Percentiles rank a stretch among this genome's conserved stretches.
phyloP scores from a whole-genome alignment of 2,113 vertebrate genomes.

The Petroica traversi region DNA sequence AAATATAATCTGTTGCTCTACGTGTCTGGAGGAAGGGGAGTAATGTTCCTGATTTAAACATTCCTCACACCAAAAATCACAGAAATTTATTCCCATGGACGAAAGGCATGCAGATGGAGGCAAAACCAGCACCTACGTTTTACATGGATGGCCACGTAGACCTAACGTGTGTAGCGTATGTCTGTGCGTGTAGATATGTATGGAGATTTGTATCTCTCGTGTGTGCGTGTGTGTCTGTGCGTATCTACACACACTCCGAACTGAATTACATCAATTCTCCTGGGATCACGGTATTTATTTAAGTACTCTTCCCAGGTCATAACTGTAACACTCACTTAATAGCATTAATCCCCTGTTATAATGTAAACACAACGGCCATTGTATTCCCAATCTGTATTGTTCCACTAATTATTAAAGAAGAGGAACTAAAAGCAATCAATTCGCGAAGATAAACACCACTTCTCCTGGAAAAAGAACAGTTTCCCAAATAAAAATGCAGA shows the following conservation, averaged over 20 bases:
- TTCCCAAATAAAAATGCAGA: constrained; percentile 11
- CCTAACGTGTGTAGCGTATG: neutral
- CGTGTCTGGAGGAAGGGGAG: neutral
- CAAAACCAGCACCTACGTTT: neutral
- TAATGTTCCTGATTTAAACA: neutral
- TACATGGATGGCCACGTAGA: neutral
- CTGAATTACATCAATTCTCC: neutral
- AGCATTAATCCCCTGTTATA: constrained; percentile 63
- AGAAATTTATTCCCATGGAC: neutral
- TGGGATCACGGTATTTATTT: constrained; percentile 30
- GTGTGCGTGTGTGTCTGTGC: neutral
- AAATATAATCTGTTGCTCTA: neutral
- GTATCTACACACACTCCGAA: neutral
- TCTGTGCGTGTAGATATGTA: neutral
- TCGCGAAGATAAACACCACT: neutral
- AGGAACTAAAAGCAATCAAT: constrained; percentile 30
- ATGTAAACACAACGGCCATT: constrained; percentile 42
- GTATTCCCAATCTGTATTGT: constrained; percentile 49
- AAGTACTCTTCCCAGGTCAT: constrained; percentile 32
- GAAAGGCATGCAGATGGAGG: neutral
- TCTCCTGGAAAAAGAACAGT: neutral
- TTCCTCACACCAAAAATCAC: neutral
- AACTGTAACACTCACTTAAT: constrained; percentile 53
- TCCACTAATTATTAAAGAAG: constrained; percentile 61
- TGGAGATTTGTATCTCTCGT: neutral